Conservation (phyloP, 2,797 vertebrate genomes). For the Lutra lutra region DNA sequence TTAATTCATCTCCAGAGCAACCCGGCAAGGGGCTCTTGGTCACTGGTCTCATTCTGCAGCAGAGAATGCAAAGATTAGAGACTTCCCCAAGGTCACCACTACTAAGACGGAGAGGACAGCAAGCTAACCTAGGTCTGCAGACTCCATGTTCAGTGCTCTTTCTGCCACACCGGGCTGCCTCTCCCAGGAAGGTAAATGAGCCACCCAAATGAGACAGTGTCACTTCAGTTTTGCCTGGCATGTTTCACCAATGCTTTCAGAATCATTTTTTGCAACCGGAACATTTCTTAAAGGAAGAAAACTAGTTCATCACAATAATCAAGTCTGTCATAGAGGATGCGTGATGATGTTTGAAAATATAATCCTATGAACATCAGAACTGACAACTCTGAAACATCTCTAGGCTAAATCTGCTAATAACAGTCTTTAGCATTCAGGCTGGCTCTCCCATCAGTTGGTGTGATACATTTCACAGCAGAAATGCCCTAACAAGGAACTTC, state of each 20-base stretch:
- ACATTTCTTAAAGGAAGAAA: slow-evolving; percentile 87
- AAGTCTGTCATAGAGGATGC: slow-evolving; percentile 84
- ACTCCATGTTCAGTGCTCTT: not conserved
- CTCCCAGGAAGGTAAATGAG: not conserved
- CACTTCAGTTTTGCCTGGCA: slow-evolving; percentile 74
- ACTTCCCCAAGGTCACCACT: not conserved
- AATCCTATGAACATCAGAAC: slow-evolving; percentile 86
- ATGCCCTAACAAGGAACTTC: slow-evolving; percentile 76
- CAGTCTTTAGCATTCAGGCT: slow-evolving; percentile 81
- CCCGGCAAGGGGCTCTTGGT: not conserved
- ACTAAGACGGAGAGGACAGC: not conserved
- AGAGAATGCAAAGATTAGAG: not conserved
- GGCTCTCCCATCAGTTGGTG: slow-evolving; percentile 66
- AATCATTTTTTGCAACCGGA: slow-evolving; percentile 84
- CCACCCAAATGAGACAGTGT: slow-evolving; percentile 7
- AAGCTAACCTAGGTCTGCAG: not conserved
- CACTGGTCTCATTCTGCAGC: not conserved
- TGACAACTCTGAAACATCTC: slow-evolving; percentile 86
- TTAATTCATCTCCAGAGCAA: not conserved
- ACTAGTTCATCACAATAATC: slow-evolving; percentile 87
- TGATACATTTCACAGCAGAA: slow-evolving; percentile 71
- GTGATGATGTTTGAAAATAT: slow-evolving; percentile 87
- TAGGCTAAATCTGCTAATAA: slow-evolving; percentile 85
- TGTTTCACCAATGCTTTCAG: slow-evolving; percentile 80
- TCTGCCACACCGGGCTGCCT: not conserved